A percentile compares a stretch with the other conserved stretches of the same genome.
Evolutionary conservation across 1,140 invertebrate genomes (phyloP).

Genomic region (Cydia amplana): DNA sequence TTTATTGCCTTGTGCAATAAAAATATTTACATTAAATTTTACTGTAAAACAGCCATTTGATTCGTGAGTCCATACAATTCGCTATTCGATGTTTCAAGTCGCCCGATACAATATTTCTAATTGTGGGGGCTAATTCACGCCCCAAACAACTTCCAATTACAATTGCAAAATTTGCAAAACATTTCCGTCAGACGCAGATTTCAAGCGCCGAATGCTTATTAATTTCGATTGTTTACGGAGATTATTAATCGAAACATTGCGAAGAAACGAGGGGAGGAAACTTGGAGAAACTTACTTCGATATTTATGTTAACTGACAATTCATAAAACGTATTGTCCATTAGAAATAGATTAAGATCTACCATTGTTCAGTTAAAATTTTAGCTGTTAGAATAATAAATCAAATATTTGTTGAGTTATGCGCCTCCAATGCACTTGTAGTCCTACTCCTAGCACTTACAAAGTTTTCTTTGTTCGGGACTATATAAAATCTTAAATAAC

Average conservation of each 20-base stretch:
- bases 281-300: not conserved
- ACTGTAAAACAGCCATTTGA: not conserved
- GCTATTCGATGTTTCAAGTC: not conserved
- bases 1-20: not conserved
- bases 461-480: no score
- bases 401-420: no score
- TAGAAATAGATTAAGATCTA: no score
- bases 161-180: conserved; percentile 26
- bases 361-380: no score
- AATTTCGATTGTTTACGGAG: conserved; percentile 21
- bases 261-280: not conserved
- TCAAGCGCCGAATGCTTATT: conserved; percentile 4
- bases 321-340: no score
- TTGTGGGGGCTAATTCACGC: conserved; percentile 22
- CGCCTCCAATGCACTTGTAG: no score
- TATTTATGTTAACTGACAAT: no score
- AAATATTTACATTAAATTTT: not conserved
- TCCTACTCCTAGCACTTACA: no score
- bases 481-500: no score
- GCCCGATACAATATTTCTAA: conserved; percentile 21
- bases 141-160: conserved; percentile 25
- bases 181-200: not conserved
- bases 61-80: not conserved
- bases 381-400: no score
- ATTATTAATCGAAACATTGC: not conserved